A percentile compares a stretch with the other conserved stretches of the same genome.
These are phyloP conservation scores for Rhinoderma darwinii DNA, from an alignment of 2,113 vertebrate species.

Conservation along the genomic window DNA sequence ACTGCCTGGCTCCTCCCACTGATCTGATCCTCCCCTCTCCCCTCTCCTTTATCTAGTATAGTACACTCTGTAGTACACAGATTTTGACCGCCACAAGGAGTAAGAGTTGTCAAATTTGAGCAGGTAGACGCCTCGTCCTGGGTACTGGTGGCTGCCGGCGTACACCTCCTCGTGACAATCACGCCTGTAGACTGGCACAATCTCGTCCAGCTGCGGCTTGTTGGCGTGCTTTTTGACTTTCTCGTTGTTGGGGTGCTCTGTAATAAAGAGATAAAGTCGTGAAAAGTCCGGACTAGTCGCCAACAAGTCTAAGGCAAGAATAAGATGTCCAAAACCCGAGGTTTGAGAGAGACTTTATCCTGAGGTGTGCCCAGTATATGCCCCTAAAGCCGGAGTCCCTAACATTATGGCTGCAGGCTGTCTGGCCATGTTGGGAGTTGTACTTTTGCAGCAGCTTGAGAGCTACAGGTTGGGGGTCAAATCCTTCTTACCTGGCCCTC, in stretches of 20 bases:
- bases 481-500: too few species aligned
- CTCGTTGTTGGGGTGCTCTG: conserved; percentile 83
- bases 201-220: conserved; percentile 96
- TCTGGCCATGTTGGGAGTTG: too few species aligned
- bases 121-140: conserved; percentile 95
- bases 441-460: too few species aligned
- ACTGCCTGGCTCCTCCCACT: conserved; percentile 62
- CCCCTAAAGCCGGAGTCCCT: too few species aligned
- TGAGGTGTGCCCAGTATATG: too few species aligned
- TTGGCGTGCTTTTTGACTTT: conserved; percentile 91
- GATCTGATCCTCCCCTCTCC: conserved; percentile 65
- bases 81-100: conserved; percentile 98
- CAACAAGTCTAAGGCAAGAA: too few species aligned
- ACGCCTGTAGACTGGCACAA: conserved; percentile 98
- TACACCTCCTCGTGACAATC: conserved; percentile 99
- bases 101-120: conserved; percentile 99
- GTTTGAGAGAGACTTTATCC: not conserved
- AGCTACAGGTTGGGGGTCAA: too few species aligned
- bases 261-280: conserved; percentile 49
- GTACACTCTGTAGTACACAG: conserved; percentile 99
- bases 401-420: too few species aligned
- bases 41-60: conserved; percentile 94
- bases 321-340: not conserved
- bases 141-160: conserved; percentile 98
- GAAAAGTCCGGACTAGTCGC: not conserved